phyloP scores from a whole-genome alignment of 2,113 vertebrate genomes.

The Malurus elegans region DNA sequence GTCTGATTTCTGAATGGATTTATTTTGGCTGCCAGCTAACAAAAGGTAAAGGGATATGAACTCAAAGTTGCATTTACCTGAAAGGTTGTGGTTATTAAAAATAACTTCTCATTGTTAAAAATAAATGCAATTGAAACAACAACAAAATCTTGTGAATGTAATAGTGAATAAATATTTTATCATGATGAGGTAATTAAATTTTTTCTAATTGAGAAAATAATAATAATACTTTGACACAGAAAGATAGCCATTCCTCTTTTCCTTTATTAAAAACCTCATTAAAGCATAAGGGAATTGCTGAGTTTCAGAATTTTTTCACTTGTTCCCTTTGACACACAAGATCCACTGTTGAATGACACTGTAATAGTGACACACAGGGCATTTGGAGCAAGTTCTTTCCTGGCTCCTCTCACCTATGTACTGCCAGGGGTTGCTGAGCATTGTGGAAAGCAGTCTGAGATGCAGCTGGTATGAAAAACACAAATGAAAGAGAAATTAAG shows the following conservation, averaged over 20 bases:
- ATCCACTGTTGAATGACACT: not conserved
- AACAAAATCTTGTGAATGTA: not conserved
- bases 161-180: not conserved
- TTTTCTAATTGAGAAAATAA: not conserved
- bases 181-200: not conserved
- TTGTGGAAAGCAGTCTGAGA: not conserved
- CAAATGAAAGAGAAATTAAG: not conserved
- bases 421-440: not conserved
- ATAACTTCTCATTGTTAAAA: not conserved
- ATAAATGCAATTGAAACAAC: not conserved
- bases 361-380: not conserved
- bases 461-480: not conserved
- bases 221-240: not conserved
- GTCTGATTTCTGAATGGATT: not conserved
- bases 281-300: not conserved
- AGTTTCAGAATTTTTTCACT: not conserved
- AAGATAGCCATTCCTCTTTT: not conserved
- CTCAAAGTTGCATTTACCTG: not conserved
- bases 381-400: not conserved
- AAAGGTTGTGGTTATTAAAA: not conserved
- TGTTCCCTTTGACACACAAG: not conserved
- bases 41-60: not conserved
- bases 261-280: not conserved
- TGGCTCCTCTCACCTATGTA: not conserved
- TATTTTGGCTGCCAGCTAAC: not conserved